Evolutionary conservation across 2,113 vertebrate genomes (phyloP).

Genomic region (Elephas maximus): DNA sequence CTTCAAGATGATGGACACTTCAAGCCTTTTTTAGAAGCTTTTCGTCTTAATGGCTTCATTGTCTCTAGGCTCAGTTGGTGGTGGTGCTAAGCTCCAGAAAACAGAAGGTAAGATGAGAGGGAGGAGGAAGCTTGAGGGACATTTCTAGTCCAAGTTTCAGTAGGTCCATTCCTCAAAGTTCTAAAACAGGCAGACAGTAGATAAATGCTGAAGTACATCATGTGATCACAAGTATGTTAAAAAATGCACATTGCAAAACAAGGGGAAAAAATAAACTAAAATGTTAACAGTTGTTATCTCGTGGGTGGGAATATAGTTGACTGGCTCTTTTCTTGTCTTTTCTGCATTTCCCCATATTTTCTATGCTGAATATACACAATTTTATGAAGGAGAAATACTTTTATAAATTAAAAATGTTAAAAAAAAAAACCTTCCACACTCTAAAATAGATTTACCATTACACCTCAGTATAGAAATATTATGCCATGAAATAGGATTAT

Average conservation of each 20-base stretch:
- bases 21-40: conserved; percentile 50
- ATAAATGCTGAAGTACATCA: conserved; percentile 50
- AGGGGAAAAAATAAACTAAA: conserved; percentile 41
- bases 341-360: conserved; percentile 60
- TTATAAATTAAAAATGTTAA: conserved; percentile 55
- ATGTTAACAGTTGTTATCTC: conserved; percentile 49
- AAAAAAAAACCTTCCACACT: conserved; percentile 9
- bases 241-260: conserved; percentile 51
- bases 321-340: background rate
- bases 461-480: background rate
- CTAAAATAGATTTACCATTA: conserved; percentile 7
- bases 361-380: conserved; percentile 18
- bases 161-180: conserved; percentile 55
- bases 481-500: conserved; percentile 35
- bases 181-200: conserved; percentile 31
- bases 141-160: conserved; percentile 41
- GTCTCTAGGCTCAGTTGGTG: conserved; percentile 16
- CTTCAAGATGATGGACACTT: conserved; percentile 56
- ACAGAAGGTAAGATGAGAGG: background rate
- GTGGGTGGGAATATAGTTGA: conserved; percentile 38
- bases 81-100: conserved; percentile 22
- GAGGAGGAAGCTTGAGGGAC: conserved; percentile 34
- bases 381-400: conserved; percentile 47
- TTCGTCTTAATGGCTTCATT: conserved; percentile 53
- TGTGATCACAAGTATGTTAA: conserved; percentile 53